Conservation (phyloP, 2,888 invertebrate species). For the Andricus curvator region DNA sequence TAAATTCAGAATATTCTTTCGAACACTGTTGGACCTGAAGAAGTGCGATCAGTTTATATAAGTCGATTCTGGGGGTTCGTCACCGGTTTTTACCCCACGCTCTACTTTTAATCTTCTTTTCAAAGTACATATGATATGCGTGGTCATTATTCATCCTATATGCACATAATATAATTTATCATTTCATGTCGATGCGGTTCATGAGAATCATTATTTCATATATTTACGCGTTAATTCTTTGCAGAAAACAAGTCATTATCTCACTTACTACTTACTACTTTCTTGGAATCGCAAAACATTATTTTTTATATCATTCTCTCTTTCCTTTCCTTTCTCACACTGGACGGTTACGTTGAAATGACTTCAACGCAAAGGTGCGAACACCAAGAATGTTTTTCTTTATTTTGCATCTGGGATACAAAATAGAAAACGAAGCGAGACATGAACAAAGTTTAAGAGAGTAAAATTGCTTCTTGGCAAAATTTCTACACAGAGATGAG, state of each 20-base stretch:
- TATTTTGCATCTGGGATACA: too few relatives aligned
- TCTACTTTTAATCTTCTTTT: slow-evolving; percentile 54
- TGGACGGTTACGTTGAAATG: too few relatives aligned
- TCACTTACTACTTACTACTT: neutral
- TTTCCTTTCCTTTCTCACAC: too few relatives aligned
- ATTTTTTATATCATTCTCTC: too few relatives aligned
- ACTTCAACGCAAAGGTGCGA: too few relatives aligned
- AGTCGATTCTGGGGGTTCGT: slow-evolving; percentile 36
- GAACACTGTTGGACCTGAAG: slow-evolving; percentile 50
- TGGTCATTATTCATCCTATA: neutral
- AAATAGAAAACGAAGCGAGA: too few relatives aligned
- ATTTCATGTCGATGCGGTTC: neutral
- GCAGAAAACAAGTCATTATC: neutral
- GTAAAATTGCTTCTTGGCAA: too few relatives aligned
- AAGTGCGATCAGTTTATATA: slow-evolving; percentile 51
- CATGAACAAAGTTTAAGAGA: too few relatives aligned
- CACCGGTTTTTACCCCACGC: slow-evolving; percentile 45
- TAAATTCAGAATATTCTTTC: slow-evolving; percentile 45
- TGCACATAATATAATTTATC: slow-evolving; percentile 23
- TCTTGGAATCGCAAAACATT: too few relatives aligned
- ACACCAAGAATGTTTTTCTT: too few relatives aligned
- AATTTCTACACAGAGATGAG: too few relatives aligned
- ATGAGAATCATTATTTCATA: neutral
- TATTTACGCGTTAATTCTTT: neutral
- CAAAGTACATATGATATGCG: neutral